Evolutionary conservation across 2,888 invertebrate species (phyloP).

Genomic region (Catocala fraxini): DNA sequence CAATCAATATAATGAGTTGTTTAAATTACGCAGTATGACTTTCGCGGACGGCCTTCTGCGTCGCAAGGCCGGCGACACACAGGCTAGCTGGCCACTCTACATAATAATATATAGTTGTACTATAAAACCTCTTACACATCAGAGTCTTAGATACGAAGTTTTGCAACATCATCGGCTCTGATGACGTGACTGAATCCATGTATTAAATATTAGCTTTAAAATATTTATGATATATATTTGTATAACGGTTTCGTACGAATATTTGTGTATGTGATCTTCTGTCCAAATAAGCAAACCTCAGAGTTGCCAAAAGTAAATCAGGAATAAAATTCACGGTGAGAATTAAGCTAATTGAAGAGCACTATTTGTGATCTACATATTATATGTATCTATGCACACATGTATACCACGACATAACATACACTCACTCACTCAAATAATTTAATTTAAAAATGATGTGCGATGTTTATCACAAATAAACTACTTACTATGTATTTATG

Average conservation of each 20-base stretch:
- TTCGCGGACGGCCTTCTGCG: slow-evolving; percentile 71
- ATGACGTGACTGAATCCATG: slow-evolving; percentile 29
- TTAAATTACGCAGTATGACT: slow-evolving; percentile 60
- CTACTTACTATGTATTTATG: too few relatives aligned
- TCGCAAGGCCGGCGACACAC: slow-evolving; percentile 79
- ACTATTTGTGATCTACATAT: too few relatives aligned
- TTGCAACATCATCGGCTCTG: slow-evolving; percentile 30
- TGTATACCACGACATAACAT: too few relatives aligned
- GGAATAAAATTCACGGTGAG: neutral
- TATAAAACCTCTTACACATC: slow-evolving; percentile 30
- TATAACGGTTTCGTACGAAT: neutral
- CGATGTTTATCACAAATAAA: too few relatives aligned
- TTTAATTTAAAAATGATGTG: too few relatives aligned
- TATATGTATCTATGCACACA: too few relatives aligned
- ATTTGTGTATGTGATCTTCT: neutral
- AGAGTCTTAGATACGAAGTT: slow-evolving; percentile 33
- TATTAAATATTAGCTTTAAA: slow-evolving; percentile 14
- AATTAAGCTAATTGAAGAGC: neutral
- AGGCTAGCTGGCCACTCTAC: slow-evolving; percentile 63
- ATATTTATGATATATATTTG: slow-evolving; percentile 4
- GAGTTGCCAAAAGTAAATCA: neutral
- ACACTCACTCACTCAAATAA: too few relatives aligned
- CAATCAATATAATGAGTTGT: slow-evolving; percentile 62
- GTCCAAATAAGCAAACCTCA: neutral
- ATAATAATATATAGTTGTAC: slow-evolving; percentile 27